Conservation (phyloP, 2,888 invertebrate genomes). For the Polyploca ridens region DNA sequence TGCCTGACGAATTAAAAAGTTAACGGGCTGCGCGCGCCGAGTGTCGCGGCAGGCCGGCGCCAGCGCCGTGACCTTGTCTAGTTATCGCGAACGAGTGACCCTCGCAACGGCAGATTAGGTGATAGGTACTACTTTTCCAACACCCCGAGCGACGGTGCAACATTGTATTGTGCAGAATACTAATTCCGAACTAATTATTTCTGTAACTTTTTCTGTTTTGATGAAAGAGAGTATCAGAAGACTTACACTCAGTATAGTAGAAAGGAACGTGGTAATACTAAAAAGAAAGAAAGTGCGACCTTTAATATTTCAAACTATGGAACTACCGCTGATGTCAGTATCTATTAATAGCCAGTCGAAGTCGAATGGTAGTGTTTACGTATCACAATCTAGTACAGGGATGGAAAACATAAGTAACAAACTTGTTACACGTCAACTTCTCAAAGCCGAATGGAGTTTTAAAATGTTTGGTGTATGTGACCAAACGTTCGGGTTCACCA, state of each 20-base stretch:
- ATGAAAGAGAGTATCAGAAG: not conserved
- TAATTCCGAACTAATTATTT: constrained; percentile 10
- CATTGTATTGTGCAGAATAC: constrained; percentile 19
- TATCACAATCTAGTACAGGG: constrained; percentile 56
- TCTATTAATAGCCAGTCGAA: constrained; percentile 68
- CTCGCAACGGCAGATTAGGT: constrained; percentile 73
- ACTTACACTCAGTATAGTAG: constrained; percentile 9
- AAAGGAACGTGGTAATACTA: constrained; percentile 17
- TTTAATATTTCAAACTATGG: constrained; percentile 58
- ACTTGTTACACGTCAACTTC: constrained; percentile 34
- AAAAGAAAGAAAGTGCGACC: constrained; percentile 46
- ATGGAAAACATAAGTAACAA: constrained; percentile 40
- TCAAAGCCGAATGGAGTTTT: constrained; percentile 21
- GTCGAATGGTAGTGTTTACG: constrained; percentile 72
- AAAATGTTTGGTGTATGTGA: constrained; percentile 39
- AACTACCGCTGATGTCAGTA: constrained; percentile 71
- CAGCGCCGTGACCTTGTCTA: constrained; percentile 81
- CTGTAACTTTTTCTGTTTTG: not conserved
- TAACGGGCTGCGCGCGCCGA: constrained; percentile 72
- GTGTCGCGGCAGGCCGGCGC: constrained; percentile 74
- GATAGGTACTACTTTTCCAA: constrained; percentile 55
- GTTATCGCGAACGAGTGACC: constrained; percentile 79
- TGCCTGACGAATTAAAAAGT: constrained; percentile 79
- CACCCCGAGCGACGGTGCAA: constrained; percentile 39
- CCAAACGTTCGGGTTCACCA: constrained; percentile 28